Evolutionary conservation across 1,140 invertebrate genomes (phyloP).

Genomic region (Argopecten irradians): DNA sequence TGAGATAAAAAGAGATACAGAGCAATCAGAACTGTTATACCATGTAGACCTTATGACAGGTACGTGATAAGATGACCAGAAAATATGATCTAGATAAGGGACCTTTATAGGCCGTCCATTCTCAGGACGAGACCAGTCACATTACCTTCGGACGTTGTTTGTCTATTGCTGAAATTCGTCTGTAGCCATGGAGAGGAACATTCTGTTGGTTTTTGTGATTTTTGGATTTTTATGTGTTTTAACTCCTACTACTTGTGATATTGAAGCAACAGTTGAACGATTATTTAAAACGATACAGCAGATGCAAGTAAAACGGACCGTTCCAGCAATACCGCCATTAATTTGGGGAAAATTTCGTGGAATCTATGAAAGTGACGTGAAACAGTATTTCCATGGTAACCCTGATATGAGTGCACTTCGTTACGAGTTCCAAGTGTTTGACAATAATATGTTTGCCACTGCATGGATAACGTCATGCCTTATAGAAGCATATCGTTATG

Average conservation of each 20-base stretch:
- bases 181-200: neutral
- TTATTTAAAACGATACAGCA: conserved; percentile 53
- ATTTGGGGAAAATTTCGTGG: conserved; percentile 64
- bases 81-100: no score
- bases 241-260: neutral
- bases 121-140: no score
- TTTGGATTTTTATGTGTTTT: neutral
- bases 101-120: no score
- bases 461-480: conserved; percentile 68
- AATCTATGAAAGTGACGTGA: conserved; percentile 68
- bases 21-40: no score
- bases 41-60: no score
- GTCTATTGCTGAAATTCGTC: no score
- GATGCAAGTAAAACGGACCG: conserved; percentile 59
- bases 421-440: conserved; percentile 63
- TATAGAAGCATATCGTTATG: conserved; percentile 66
- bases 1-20: no score
- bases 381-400: conserved; percentile 68
- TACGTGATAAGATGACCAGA: no score
- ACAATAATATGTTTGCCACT: conserved; percentile 74
- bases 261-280: conserved; percentile 43
- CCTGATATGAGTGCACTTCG: conserved; percentile 59
- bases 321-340: conserved; percentile 53
- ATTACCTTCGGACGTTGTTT: no score
- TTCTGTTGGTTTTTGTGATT: neutral